Evolutionary conservation across 1,140 invertebrate genomes (phyloP).

Genomic region (Pissodes strobi): DNA sequence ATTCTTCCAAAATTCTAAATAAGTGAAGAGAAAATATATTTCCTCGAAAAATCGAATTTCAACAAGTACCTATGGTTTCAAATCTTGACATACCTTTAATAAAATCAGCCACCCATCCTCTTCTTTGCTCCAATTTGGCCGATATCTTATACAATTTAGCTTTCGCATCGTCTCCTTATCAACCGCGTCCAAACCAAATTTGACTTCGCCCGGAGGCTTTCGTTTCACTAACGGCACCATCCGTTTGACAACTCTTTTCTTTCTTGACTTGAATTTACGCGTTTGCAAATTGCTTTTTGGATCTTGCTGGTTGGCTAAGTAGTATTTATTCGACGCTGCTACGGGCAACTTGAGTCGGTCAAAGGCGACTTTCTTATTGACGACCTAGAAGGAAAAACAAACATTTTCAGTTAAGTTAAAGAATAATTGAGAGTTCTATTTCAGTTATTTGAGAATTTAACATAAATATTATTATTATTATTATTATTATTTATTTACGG

Average conservation of each 20-base stretch:
- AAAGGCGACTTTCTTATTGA: background rate
- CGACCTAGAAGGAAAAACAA: background rate
- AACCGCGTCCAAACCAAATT: slow-evolving; percentile 64
- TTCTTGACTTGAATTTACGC: background rate
- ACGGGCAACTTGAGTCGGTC: background rate
- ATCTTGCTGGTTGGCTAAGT: background rate
- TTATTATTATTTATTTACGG: too few species aligned
- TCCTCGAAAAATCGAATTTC: too few species aligned
- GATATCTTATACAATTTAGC: slow-evolving; percentile 64
- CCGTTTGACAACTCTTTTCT: slow-evolving; percentile 1
- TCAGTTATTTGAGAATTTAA: too few species aligned
- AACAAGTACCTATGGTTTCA: too few species aligned
- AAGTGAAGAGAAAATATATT: too few species aligned
- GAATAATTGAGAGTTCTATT: background rate
- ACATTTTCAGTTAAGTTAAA: too few species aligned
- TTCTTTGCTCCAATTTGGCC: slow-evolving; percentile 60
- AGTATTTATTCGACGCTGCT: background rate
- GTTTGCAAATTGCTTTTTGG: background rate
- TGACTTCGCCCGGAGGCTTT: slow-evolving; percentile 3
- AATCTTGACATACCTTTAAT: slow-evolving; percentile 66
- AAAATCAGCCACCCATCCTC: slow-evolving; percentile 71
- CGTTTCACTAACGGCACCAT: slow-evolving; percentile 12
- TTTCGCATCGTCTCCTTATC: slow-evolving; percentile 69
- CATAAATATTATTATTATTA: too few species aligned
- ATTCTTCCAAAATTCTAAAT: too few species aligned